Conservation (phyloP, 1,140 invertebrate species). For the Prorops nasuta region DNA sequence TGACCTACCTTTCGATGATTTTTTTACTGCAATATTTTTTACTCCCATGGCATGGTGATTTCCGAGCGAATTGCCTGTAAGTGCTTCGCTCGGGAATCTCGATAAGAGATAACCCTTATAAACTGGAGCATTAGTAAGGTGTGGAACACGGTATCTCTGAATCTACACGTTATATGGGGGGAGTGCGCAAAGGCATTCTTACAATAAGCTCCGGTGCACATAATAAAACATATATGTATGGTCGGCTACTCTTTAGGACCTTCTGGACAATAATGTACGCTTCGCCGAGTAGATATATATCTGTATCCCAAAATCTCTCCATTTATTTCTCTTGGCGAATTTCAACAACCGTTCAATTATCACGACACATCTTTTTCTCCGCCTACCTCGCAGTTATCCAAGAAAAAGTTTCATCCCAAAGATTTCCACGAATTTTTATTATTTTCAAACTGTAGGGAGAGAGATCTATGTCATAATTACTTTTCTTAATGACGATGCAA, state of each 20-base stretch:
- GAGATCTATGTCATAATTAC: no score
- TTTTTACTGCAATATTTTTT: no score
- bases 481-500: no score
- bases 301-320: conserved; percentile 10
- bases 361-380: no score
- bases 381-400: no score
- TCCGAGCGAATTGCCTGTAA: conserved; percentile 8
- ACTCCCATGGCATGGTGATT: conserved; percentile 16
- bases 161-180: conserved; percentile 36
- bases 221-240: conserved; percentile 39
- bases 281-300: conserved; percentile 9
- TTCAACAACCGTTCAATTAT: no score
- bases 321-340: no score
- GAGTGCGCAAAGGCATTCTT: conserved; percentile 30
- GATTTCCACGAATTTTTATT: no score
- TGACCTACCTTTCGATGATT: no score
- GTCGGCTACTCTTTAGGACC: neutral
- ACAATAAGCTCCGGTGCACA: conserved; percentile 37
- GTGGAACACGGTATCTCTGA: conserved; percentile 34
- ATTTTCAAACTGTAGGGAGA: no score
- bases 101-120: conserved; percentile 49
- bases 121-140: conserved; percentile 53
- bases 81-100: conserved; percentile 22
- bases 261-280: no score
- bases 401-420: no score